Conservation (phyloP, 2,888 invertebrate species). For the Gibbula magus region DNA sequence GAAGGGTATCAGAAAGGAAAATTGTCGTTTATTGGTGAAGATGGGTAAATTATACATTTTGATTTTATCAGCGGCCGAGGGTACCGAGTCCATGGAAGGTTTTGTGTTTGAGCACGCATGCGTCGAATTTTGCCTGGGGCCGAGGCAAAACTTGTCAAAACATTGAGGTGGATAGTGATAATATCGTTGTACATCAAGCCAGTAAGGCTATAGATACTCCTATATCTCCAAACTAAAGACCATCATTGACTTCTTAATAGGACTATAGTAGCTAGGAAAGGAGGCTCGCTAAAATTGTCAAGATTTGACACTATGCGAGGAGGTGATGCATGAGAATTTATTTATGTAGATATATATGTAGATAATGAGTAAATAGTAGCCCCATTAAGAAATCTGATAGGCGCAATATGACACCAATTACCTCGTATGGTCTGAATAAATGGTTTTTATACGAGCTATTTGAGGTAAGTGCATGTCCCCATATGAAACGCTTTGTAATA, state of each 20-base stretch:
- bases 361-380: not conserved
- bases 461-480: too few species aligned
- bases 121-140: slow-evolving; percentile 4
- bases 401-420: too few species aligned
- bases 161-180: not conserved
- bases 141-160: not conserved
- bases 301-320: not conserved
- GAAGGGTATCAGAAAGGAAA: not conserved
- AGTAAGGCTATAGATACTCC: not conserved
- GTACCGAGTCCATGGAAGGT: not conserved
- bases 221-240: not conserved
- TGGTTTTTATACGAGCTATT: too few species aligned
- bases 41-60: not conserved
- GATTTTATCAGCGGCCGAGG: not conserved
- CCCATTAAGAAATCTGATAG: too few species aligned
- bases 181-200: not conserved
- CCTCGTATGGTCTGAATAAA: too few species aligned
- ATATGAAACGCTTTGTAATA: too few species aligned
- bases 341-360: not conserved
- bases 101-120: slow-evolving; percentile 15
- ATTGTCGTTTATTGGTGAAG: slow-evolving; percentile 12
- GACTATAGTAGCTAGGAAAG: not conserved
- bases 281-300: not conserved
- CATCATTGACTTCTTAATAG: slow-evolving; percentile 11
- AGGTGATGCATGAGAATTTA: slow-evolving; percentile 11